Evolutionary conservation across 2,113 vertebrate species (phyloP), one percentile per base, ranked within the genome.

Genomic region (Todiramphus saurophagus): DNA sequence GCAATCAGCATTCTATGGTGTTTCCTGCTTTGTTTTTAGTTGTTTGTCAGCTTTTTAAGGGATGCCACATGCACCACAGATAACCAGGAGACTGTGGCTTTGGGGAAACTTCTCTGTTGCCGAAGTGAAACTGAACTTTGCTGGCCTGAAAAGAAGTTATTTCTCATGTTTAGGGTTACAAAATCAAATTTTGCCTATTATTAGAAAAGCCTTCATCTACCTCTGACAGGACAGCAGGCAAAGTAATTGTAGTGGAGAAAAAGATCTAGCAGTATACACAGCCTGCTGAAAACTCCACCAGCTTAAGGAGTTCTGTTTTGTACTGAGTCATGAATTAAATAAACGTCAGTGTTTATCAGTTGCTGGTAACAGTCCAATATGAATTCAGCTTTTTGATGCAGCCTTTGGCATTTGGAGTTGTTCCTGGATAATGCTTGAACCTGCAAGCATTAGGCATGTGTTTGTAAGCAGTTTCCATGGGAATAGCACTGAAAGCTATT

Each of bases 381-480:
- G 37, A 87, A 58, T 74, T 77, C 43, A 67, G 13, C 5, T 56
- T 79, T 53, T 67, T 44, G 68, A 23, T 68, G 23, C 31, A 84
- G 53, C 50, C 37, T 37, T 81, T 60, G 73, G 75, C 44, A 46
- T 91, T 8, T 87, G 72, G 33, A 75, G 69, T 9, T 85, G 43
- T 88, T 78, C 19, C 44, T 95, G 74, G 56, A 9, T 66, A 73
- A 79, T 75, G 20, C 44, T 74, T 86, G 78, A 92, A 74, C 75
- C 46, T 55, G 41, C 56, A 76, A 74, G 86, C 39, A 15, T 91
- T 68, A 56, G 46, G 30, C 44, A 27, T 33, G 25, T 53, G 63
- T 39, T 31, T 80, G 53, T 66, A 59, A 77, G 59, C 68, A 51
- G 87, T 96, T 96, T 94, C 90, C 93, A 95, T 95, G 88, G 88